Conservation (phyloP, 2,113 vertebrate species). For the Eurypyga helias region DNA sequence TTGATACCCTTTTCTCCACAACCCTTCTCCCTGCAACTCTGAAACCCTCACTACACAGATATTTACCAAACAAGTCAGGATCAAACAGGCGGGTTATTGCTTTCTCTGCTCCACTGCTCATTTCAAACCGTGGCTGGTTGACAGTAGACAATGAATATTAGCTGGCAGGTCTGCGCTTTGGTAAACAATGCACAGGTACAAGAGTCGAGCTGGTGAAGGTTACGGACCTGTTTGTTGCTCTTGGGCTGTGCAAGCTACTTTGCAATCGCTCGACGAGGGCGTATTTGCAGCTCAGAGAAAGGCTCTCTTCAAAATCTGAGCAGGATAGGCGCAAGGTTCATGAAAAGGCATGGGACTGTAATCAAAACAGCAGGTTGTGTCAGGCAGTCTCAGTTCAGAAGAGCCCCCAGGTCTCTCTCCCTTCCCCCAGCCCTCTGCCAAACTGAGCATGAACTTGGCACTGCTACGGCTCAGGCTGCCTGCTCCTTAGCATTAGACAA, state of each 20-base stretch:
- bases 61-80: background rate
- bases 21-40: background rate
- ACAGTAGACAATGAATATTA: background rate
- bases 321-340: background rate
- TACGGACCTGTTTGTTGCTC: rapidly evolving
- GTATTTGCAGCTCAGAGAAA: background rate
- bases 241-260: background rate
- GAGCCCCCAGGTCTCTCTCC: background rate
- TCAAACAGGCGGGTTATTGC: background rate
- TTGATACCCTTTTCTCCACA: background rate
- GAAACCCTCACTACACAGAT: background rate
- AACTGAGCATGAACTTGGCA: slow-evolving; percentile 7
- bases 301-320: background rate
- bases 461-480: background rate
- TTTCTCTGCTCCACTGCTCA: background rate
- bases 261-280: background rate
- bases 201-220: background rate
- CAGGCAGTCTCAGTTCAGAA: background rate
- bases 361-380: background rate
- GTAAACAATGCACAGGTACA: background rate
- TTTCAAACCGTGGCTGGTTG: background rate
- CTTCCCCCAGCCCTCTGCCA: background rate
- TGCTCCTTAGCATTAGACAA: background rate
- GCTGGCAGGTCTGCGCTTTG: background rate
- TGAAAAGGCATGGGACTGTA: background rate